Percentiles rank a stretch among this genome's conserved stretches.
These are phyloP conservation scores for Benitochromis conjunctus DNA, from an alignment of 2,113 vertebrate species.

Conservation along the genomic window DNA sequence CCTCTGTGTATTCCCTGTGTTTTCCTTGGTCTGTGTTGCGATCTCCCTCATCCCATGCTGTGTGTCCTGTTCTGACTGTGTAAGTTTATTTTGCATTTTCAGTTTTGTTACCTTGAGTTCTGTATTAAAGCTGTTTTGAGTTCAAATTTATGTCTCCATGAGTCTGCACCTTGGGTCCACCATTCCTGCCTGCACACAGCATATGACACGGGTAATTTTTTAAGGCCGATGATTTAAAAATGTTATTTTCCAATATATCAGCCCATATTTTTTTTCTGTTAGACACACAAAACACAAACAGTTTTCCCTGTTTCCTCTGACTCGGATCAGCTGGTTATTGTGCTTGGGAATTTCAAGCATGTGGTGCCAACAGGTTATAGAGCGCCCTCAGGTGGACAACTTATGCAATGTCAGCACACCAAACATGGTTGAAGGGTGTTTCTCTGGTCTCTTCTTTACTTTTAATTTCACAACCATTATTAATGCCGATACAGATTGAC, in stretches of 20 bases:
- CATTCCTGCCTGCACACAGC: too few relatives aligned
- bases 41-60: too few relatives aligned
- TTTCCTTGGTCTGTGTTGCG: too few relatives aligned
- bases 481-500: not conserved
- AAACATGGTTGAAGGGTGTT: not conserved
- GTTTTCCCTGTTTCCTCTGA: too few relatives aligned
- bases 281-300: not conserved
- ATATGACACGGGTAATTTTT: not conserved
- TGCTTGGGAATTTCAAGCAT: not conserved
- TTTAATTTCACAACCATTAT: not conserved
- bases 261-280: not conserved
- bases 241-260: not conserved
- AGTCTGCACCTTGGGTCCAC: too few relatives aligned
- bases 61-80: too few relatives aligned
- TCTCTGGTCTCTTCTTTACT: not conserved
- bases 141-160: too few relatives aligned
- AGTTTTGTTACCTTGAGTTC: too few relatives aligned
- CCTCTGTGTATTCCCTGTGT: too few relatives aligned
- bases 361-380: not conserved
- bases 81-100: too few relatives aligned
- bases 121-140: too few relatives aligned
- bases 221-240: not conserved
- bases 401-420: not conserved
- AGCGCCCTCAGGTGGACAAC: not conserved
- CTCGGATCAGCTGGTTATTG: not conserved